These are phyloP conservation scores for Enteromius anoplus DNA, from an alignment of 2,797 vertebrate species.

Conservation along the genomic window DNA sequence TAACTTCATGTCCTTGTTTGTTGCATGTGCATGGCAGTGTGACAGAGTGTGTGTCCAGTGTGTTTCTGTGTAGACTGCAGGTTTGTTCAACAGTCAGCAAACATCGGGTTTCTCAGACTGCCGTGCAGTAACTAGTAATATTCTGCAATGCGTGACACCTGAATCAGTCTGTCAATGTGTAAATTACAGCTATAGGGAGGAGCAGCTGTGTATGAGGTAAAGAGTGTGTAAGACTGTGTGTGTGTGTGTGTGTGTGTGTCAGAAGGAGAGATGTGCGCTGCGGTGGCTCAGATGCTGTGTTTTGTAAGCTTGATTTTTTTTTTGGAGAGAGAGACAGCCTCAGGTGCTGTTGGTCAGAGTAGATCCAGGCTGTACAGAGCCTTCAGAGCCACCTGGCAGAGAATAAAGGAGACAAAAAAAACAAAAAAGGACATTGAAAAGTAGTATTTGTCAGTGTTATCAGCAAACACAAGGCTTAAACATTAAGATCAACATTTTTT, in stretches of 20 bases:
- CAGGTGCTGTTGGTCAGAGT: slow-evolving; percentile 76
- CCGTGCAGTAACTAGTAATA: slow-evolving; percentile 28
- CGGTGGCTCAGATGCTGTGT: slow-evolving; percentile 49
- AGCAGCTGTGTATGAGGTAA: slow-evolving; percentile 43
- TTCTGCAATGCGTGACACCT: slow-evolving; percentile 31
- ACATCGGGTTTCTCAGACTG: slow-evolving; percentile 16
- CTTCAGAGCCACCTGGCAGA: slow-evolving; percentile 72
- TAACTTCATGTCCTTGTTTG: slow-evolving; percentile 23
- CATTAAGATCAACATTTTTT: not conserved
- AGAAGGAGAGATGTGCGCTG: slow-evolving; percentile 57
- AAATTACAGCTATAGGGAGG: slow-evolving; percentile 20
- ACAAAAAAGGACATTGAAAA: not conserved
- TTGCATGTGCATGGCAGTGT: slow-evolving; percentile 26
- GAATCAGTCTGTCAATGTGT: slow-evolving; percentile 33
- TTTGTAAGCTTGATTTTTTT: slow-evolving; percentile 17
- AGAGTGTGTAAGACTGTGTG: slow-evolving; percentile 19
- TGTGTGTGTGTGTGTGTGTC: slow-evolving; percentile 21
- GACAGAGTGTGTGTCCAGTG: slow-evolving; percentile 37
- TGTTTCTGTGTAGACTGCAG: slow-evolving; percentile 12
- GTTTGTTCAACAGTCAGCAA: slow-evolving; percentile 34
- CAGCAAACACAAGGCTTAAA: not conserved
- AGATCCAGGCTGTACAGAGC: slow-evolving; percentile 75
- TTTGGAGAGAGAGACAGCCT: slow-evolving; percentile 57
- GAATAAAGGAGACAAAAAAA: slow-evolving; percentile 1
- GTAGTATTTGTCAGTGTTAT: not conserved